Conservation (phyloP, 2,797 vertebrate genomes). For the Perodicticus potto region DNA sequence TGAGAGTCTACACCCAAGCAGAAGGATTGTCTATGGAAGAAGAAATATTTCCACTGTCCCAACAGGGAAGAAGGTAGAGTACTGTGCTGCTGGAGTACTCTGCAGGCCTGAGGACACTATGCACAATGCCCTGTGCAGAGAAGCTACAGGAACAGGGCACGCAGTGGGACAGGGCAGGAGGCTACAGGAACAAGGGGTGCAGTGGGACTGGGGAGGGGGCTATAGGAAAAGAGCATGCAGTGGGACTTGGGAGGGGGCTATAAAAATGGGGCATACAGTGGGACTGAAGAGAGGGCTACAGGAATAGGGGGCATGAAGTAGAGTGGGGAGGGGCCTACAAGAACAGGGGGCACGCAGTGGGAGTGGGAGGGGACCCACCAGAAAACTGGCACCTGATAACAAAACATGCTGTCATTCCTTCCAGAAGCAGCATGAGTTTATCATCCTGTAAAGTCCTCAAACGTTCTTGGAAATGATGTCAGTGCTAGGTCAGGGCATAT, state of each 20-base stretch:
- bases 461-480: neutral
- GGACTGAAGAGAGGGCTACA: too few species aligned
- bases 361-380: neutral
- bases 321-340: too few species aligned
- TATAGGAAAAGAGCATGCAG: too few species aligned
- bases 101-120: neutral
- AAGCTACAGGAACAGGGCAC: neutral
- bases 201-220: too few species aligned
- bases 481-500: neutral
- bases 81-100: too few species aligned
- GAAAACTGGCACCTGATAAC: neutral
- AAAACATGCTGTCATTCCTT: neutral
- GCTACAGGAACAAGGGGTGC: too few species aligned
- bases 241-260: too few species aligned
- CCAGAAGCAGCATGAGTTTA: slow-evolving; percentile 10
- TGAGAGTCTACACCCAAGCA: neutral
- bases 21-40: neutral
- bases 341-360: neutral
- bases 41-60: neutral
- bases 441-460: slow-evolving; percentile 28
- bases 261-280: too few species aligned
- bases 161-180: too few species aligned
- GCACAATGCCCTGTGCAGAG: neutral
- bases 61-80: neutral
- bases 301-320: too few species aligned